Percentiles rank a stretch among this genome's conserved stretches.
Evolutionary conservation across 35 echinoderm and acorn worm species (phyloP).

Genomic region (Strongylocentrotus purpuratus): DNA sequence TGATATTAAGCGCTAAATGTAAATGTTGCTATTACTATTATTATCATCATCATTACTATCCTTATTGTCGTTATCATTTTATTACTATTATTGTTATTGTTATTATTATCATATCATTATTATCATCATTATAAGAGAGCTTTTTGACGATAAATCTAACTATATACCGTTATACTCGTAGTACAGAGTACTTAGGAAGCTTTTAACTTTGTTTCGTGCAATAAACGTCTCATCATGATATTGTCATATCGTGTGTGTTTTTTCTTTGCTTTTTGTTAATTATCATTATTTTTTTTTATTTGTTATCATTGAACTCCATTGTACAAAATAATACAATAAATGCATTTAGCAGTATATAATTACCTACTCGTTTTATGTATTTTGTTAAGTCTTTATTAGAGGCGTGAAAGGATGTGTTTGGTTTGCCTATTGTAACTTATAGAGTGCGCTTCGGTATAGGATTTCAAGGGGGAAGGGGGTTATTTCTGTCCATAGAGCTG

Average conservation of each 20-base stretch:
- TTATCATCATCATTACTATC: not conserved
- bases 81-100: not conserved
- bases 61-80: not conserved
- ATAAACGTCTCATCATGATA: not conserved
- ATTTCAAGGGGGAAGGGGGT: no score
- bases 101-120: not conserved
- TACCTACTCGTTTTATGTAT: not conserved
- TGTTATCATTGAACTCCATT: no score
- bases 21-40: not conserved
- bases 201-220: not conserved
- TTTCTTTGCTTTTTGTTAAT: not conserved
- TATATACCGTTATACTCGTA: not conserved
- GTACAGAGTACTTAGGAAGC: not conserved
- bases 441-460: no score
- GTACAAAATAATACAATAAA: not conserved
- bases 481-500: no score
- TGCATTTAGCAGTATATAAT: not conserved
- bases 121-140: not conserved
- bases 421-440: no score
- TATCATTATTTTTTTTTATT: no score
- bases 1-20: no score
- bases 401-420: no score
- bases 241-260: no score
- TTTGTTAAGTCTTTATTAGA: not conserved
- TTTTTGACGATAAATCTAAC: not conserved